Conservation (phyloP, 1,140 invertebrate genomes). For the Pentalonia nigronervosa region DNA sequence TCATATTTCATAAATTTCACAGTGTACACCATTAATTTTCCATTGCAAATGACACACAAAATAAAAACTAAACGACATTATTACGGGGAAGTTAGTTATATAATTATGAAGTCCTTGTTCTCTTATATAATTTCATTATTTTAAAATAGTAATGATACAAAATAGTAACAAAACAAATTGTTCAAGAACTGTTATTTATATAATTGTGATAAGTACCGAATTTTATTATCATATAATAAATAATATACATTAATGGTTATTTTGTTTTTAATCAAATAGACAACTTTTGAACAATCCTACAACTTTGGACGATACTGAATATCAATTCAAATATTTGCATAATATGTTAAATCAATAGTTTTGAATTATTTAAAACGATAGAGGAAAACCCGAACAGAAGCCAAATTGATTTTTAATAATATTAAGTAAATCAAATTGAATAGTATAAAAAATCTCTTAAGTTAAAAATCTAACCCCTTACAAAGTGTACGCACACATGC, state of each 20-base stretch:
- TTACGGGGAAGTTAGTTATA: background rate
- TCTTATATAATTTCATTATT: background rate
- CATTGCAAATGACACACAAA: background rate
- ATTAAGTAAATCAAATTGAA: background rate
- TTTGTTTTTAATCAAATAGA: background rate
- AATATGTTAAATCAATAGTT: background rate
- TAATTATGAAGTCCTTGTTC: too few species aligned
- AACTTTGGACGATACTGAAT: background rate
- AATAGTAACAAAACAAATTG: background rate
- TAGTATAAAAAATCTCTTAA: background rate
- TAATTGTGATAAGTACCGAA: background rate
- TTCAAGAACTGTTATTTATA: background rate
- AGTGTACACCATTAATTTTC: background rate
- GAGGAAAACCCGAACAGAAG: too few species aligned
- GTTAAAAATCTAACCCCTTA: background rate
- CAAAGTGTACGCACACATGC: background rate
- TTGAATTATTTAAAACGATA: background rate
- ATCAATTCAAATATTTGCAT: background rate
- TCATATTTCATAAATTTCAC: background rate
- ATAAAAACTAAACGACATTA: background rate
- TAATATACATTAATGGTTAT: background rate
- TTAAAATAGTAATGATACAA: background rate
- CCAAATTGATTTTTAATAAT: too few species aligned
- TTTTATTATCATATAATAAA: background rate
- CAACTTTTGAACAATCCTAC: background rate